Evolutionary conservation across 2,797 vertebrate species (phyloP), one percentile per base, ranked within the genome.

Genomic region (Manis crassicaudata): DNA sequence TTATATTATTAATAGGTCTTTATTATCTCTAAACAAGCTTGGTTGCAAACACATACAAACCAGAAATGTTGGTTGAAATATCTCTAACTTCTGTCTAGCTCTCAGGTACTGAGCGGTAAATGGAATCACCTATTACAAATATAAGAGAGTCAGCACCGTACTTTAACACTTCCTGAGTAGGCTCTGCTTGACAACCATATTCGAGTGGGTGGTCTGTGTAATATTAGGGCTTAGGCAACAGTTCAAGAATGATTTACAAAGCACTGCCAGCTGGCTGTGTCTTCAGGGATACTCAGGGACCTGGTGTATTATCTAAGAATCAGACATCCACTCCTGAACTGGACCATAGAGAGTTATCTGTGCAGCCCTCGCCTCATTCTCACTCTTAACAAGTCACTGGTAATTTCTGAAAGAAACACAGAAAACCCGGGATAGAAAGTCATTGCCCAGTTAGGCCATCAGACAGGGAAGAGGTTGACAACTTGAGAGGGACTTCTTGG

Each of bases 11-110:
- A 76, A 58, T 92, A 56, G 52, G 52, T 87, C 35, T 89, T 82
- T 25, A 85, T 86, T 75, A 89, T 63, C 16, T 37, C 91, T 77
- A 86, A 82, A 58, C 79, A 95, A 89, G 6, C 52, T 90, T 92
- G 62, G 18, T n/a, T 63, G 23, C 27, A 86, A 93, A 67, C 25
- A 63, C 37, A 63, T 68, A 37, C 3, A 8, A 9, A 90, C 9
- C 29, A 81, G 62, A 85, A 85, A 52, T 75, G 17, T 40, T 90
- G 14, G 16, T 27, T 86, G 40, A 79, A 93, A 60, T 25, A 67
- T 60, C 16, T 70, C 12, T 46, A 70, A 75, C 76, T 70, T 82
- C 63, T 92, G 62, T 88, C 62, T 68, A 63, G 23, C 65, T 86
- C 73, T 84, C 46, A 86, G 67, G 81, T 35, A 83, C 70, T 60